A percentile compares a stretch with the other conserved stretches of the same genome.
Conservation (phyloP, 2,888 invertebrate genomes). For the Isoperla grammatica region DNA sequence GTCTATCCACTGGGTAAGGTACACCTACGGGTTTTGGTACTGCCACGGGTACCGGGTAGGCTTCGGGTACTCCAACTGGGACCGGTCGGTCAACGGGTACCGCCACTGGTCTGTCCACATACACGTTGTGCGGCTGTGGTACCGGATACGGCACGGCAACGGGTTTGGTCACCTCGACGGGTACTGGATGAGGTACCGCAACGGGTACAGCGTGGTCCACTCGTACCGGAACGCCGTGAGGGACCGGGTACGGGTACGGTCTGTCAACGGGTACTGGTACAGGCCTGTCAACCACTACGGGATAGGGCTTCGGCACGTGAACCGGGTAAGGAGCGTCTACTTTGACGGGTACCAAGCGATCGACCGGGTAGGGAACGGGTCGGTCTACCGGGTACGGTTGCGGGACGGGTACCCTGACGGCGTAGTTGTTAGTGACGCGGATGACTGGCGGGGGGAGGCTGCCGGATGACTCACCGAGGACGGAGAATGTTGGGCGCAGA, state of each 20-base stretch:
- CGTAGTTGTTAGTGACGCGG: not conserved
- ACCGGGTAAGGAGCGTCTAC: constrained; percentile 3
- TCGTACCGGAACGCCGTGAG: constrained; percentile 43
- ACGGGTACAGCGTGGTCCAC: constrained; percentile 49
- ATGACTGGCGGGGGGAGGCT: not conserved
- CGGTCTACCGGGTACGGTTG: constrained; percentile 44
- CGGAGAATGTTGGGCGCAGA: not conserved
- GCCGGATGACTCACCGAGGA: not conserved
- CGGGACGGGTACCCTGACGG: not conserved
- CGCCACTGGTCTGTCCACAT: not conserved
- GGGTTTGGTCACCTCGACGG: constrained; percentile 46
- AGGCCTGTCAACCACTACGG: constrained; percentile 4
- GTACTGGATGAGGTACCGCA: constrained; percentile 43
- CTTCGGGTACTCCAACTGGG: not conserved
- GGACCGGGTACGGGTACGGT: constrained; percentile 35
- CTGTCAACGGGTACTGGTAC: constrained; percentile 42
- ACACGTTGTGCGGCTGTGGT: not conserved
- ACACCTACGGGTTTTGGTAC: not conserved
- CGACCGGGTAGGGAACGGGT: constrained; percentile 49
- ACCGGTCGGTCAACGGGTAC: not conserved
- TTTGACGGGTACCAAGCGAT: constrained; percentile 48
- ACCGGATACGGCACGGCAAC: constrained; percentile 44
- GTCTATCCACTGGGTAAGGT: constrained; percentile 48
- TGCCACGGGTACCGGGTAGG: not conserved
- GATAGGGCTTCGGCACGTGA: not conserved